These are phyloP conservation scores for Drosophila robusta DNA, from an alignment of 2,888 invertebrate genomes.

Conservation along the genomic window DNA sequence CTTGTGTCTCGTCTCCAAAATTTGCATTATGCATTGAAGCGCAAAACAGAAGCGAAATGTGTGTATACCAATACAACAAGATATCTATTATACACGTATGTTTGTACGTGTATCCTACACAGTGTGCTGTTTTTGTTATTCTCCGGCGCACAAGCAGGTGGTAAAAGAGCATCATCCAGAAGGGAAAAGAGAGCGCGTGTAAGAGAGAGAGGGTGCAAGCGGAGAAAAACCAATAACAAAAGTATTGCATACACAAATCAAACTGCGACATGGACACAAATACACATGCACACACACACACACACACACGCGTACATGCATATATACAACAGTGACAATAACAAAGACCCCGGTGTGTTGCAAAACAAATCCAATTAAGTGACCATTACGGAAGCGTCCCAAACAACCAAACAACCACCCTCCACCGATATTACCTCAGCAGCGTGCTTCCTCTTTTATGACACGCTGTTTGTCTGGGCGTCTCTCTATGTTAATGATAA, in stretches of 20 bases:
- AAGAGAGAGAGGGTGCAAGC: constrained; percentile 20
- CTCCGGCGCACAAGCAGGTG: constrained; percentile 76
- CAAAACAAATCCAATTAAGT: constrained; percentile 71
- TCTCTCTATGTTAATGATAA: constrained; percentile 22
- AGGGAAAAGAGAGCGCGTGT: constrained; percentile 33
- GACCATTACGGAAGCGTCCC: constrained; percentile 54
- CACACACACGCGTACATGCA: neutral
- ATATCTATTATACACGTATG: constrained; percentile 13
- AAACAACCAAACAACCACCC: constrained; percentile 27
- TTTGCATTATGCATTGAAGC: constrained; percentile 63
- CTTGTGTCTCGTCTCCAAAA: constrained; percentile 23
- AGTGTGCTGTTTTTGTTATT: constrained; percentile 69
- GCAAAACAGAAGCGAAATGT: constrained; percentile 46
- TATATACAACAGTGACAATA: constrained; percentile 16
- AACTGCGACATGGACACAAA: constrained; percentile 12
- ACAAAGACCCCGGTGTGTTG: constrained; percentile 36
- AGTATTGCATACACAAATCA: constrained; percentile 30
- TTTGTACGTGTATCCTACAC: constrained; percentile 28
- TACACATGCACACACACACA: constrained; percentile 1
- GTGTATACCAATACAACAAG: constrained; percentile 53
- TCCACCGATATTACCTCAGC: constrained; percentile 11
- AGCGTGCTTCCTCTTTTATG: constrained; percentile 4
- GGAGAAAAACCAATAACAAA: constrained; percentile 70
- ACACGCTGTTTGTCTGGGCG: constrained; percentile 4
- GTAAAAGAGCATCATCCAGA: constrained; percentile 46